Evolutionary conservation across 2,797 vertebrate genomes (phyloP).

Genomic region (Myotis myotis): DNA sequence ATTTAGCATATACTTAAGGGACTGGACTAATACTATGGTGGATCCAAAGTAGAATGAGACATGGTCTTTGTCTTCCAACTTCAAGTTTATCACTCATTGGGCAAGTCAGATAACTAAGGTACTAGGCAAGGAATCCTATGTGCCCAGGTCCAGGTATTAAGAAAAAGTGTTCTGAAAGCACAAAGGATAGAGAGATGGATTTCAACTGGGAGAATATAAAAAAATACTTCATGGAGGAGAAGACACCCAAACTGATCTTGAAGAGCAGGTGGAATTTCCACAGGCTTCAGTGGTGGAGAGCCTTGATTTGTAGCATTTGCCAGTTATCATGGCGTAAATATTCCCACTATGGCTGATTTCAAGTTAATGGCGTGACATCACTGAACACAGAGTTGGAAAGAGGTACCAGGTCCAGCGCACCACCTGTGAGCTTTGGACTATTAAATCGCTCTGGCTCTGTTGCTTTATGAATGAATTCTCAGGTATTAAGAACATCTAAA

Average conservation of each 20-base stretch:
- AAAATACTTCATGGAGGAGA: neutral
- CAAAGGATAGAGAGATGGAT: neutral
- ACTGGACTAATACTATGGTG: neutral
- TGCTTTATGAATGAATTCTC: neutral
- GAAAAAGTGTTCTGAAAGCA: neutral
- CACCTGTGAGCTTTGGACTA: neutral
- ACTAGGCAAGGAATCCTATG: neutral
- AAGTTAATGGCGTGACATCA: neutral
- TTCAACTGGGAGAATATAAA: neutral
- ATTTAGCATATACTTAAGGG: neutral
- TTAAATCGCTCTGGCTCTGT: neutral
- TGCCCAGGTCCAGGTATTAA: neutral
- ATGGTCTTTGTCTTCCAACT: neutral
- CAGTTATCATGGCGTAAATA: neutral
- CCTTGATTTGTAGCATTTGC: neutral
- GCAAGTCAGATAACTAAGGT: neutral
- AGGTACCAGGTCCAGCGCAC: neutral
- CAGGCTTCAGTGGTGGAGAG: neutral
- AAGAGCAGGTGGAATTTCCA: neutral
- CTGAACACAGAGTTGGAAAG: neutral
- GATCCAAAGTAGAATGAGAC: neutral
- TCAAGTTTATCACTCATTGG: neutral
- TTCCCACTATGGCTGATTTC: neutral
- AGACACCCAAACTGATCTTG: neutral
- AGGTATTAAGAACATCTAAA: neutral